Evolutionary conservation across 2,888 invertebrate genomes (phyloP), one percentile per base, ranked within the genome.

Genomic region (Melolontha melolontha): DNA sequence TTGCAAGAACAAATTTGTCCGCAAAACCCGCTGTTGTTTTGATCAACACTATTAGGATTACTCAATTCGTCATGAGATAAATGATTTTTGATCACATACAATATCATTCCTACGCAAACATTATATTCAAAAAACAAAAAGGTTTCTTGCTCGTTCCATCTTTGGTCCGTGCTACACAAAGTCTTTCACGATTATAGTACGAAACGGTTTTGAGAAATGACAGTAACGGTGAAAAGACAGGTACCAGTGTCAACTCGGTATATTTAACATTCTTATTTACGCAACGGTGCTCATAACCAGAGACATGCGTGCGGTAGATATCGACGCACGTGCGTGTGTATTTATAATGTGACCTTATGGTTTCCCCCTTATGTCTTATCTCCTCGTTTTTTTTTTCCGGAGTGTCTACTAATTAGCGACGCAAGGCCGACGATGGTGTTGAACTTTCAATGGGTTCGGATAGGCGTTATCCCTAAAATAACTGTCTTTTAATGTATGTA

Each of bases 211-310:
- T 47, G 17, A 42, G 22, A 44, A 62, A 49, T 10, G 34, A 34
- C 59, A 11, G 34, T 47, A 62, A 62, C 47, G 39, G 59, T 47
- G 6, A 34, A 34, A 47, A 6, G 47, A 34, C 47, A 62, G 16
- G 29, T 44, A 59, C 57, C 29, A 62, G 47, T 17, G 34, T 47
- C 59, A 14, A 34, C 16, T 47, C 8, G 14, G 47, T 62, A 62
- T 62, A 62, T 62, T 62, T 62, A 62, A 62, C 59, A 29, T 62
- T 47, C 47, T 49, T 62, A 62, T 62, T 62, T 62, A 62, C 47
- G 59, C 59, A 62, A 62, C 59, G 47, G 59, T 62, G 34, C 47
- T 6, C 47, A 47, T 34, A 29, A 14, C 49, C 16, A 62, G 59
- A 22, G 40, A 41, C 40, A 41, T 40, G 55, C 16, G 55, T 55